These are phyloP conservation scores for Diadumene lineata DNA, from an alignment of 92 coral and sea anemone species.

Conservation along the genomic window DNA sequence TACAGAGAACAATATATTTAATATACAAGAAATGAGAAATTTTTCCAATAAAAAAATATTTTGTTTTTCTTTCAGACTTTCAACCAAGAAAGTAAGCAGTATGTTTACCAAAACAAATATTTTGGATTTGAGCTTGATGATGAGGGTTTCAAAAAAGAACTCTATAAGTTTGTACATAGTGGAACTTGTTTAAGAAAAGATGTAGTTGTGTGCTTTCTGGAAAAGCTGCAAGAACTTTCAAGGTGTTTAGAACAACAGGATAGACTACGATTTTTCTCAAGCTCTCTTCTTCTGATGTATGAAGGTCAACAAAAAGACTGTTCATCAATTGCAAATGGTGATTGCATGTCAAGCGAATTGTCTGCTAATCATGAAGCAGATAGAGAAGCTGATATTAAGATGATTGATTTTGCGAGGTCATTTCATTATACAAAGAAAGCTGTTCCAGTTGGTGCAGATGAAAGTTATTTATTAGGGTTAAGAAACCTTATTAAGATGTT, in stretches of 20 bases:
- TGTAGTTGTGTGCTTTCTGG: slow-evolving; percentile 34
- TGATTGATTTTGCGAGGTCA: slow-evolving; percentile 67
- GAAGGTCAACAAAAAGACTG: slow-evolving; percentile 22
- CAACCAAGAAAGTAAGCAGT: slow-evolving; percentile 22
- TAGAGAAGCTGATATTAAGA: slow-evolving; percentile 41
- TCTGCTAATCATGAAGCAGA: neutral
- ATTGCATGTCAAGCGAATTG: neutral
- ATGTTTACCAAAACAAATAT: slow-evolving; percentile 38
- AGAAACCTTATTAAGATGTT: slow-evolving; percentile 44
- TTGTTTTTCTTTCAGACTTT: slow-evolving; percentile 13
- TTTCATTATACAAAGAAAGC: slow-evolving; percentile 24
- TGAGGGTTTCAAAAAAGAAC: slow-evolving; percentile 53
- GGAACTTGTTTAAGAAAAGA: slow-evolving; percentile 35
- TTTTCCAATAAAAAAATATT: no score
- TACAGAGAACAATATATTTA: no score
- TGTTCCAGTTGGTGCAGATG: slow-evolving; percentile 36
- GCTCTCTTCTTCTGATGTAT: slow-evolving; percentile 58
- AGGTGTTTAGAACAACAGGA: slow-evolving; percentile 34
- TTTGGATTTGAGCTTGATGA: slow-evolving; percentile 47
- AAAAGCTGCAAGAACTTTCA: slow-evolving; percentile 39
- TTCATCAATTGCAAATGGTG: neutral
- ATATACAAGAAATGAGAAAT: no score
- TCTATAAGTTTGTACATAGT: slow-evolving; percentile 45
- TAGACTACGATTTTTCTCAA: slow-evolving; percentile 55
- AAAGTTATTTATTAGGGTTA: slow-evolving; percentile 59